Base-by-base conservation (phyloP, 2,113 vertebrate species). In the Otocyon megalotis region DNA sequence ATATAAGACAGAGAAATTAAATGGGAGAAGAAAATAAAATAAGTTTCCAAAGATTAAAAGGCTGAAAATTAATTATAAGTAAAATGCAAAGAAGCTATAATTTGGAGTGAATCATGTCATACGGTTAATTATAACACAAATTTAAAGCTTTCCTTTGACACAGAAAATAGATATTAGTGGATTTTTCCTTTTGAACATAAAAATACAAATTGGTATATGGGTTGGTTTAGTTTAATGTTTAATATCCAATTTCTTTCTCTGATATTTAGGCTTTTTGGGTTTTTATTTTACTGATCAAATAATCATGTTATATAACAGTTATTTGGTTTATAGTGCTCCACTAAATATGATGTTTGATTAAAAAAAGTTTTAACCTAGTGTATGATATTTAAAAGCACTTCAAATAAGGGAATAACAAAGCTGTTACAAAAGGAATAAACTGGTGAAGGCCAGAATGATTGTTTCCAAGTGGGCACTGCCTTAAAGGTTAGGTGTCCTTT, bases 401-500 rank as follows among this genome's bases (percentile, higher is more conserved):
- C 94, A 98, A 96, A 95, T 97, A 92, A 98, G 98, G 86, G 94
- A 87, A 93, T 91, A 90, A 95, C 20, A 94, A 97, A 98, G 67
- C n/a, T 96, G 88, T 58, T 94, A 60, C 14, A 67, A 98, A 97
- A 97, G 86, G 58, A 97, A 96, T 96, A 71, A 97, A 91, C 86
- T 93, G 87, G 91, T 97, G 97, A 98, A 98, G 97, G 98, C 98
- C 98, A 98, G 95, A 98, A 98, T 98, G 98, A 98, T 96, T 97
- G 92, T 89, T 95, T 94, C 88, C 72, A 96, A 97, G 96, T 96
- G 94, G 98, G 96, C 94, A 97, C 5, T 94, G 97, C 93, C 97
- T 97, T 96, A 98, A 98, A 99, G 98, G 98, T 98, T 98, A 98
- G 97, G 93, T 93, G 98, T 98, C 96, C 97, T 98, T 98, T 99